Percentiles rank a stretch among this genome's conserved stretches.
These are phyloP conservation scores for Myathropa florea DNA, from an alignment of 2,888 invertebrate species.

Conservation along the genomic window DNA sequence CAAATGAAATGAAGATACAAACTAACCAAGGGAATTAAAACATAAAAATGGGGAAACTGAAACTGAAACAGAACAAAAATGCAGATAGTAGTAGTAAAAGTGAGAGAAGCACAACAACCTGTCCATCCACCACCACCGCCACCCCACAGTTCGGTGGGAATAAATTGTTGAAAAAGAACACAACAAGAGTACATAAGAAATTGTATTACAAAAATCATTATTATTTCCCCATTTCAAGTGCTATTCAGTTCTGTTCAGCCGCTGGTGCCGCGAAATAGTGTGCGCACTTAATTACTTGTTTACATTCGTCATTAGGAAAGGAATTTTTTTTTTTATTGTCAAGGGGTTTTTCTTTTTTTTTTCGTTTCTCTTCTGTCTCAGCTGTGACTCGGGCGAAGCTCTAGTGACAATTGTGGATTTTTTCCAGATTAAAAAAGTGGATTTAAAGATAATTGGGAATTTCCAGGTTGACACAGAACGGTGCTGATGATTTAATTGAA, in stretches of 20 bases:
- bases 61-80: conserved; percentile 12
- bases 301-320: conserved; percentile 66
- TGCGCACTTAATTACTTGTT: conserved; percentile 69
- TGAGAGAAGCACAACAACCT: conserved; percentile 45
- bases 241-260: background rate
- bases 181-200: conserved; percentile 4
- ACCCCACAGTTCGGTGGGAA: background rate
- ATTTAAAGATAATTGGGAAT: conserved; percentile 3
- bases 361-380: background rate
- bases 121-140: conserved; percentile 27
- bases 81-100: conserved; percentile 45
- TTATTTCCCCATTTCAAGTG: conserved; percentile 46
- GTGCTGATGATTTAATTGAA: background rate
- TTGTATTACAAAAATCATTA: conserved; percentile 64
- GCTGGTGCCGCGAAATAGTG: conserved; percentile 36
- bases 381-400: background rate
- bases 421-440: conserved; percentile 5
- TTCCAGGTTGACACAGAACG: background rate
- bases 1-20: conserved; percentile 67
- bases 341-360: background rate
- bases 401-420: background rate
- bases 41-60: background rate
- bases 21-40: conserved; percentile 60
- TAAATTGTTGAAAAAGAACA: conserved; percentile 26
- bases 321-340: conserved; percentile 33